Base-by-base conservation (phyloP, 2,888 invertebrate genomes). In the Zaprionus bogoriensis region DNA sequence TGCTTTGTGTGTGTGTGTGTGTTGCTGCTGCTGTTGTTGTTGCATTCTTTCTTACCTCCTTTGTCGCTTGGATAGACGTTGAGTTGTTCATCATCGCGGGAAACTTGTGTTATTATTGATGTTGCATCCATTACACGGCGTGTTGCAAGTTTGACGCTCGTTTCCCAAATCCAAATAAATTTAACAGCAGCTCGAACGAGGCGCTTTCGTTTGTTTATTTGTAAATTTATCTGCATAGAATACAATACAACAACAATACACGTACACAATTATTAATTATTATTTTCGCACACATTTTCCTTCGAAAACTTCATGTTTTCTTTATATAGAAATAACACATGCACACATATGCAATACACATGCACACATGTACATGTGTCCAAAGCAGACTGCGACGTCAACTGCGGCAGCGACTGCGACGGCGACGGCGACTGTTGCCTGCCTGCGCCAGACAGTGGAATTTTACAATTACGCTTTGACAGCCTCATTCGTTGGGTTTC, bases 41-140 rank as follows among this genome's bases (percentile, higher is more conserved):
- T 36, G 32, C 17, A 12, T 14, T 36, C 14, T 66, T 44, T 19
- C 69, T 65, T 69, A 83, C 83, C 94, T 97, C 97, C 97, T 96
- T 97, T 97, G 93, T 97, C 97, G 93, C 95, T 85, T 48, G 78
- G 86, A 78, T 85, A 79, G 75, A 95, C 96, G 93, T 96, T 96
- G 93, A 96, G 94, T 93, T 96, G 96, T 93, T 97, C 97, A 94
- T 97, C 97, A 95, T 98, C 97, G 94, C 97, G 95, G 93, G 96
- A 96, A 94, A 97, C 98, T 95, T 97, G 97, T 93, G 97, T 97
- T 93, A 98, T 98, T 94, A 98, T 97, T 96, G 97, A 98, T 96
- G 97, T 96, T 95, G 96, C 97, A 97, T 98, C 98, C 98, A 97
- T 97, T 95, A 89, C 90, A 90, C 82, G 57, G 79, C 78, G 82